phyloP scores from a whole-genome alignment of 35 echinoderm and acorn worm species.

The Apostichopus californicus region DNA sequence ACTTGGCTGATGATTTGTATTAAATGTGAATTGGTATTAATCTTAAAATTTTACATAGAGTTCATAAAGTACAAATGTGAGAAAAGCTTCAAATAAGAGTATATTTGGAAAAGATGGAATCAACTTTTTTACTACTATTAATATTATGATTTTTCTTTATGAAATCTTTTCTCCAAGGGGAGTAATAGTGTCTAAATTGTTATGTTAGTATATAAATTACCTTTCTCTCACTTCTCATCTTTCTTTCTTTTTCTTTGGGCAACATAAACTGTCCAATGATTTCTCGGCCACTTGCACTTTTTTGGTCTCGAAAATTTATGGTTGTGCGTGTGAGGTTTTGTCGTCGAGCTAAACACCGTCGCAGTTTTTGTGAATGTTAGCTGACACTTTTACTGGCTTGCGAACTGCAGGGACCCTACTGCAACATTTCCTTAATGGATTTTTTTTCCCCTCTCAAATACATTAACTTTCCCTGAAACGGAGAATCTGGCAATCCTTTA shows the following conservation, averaged over 20 bases:
- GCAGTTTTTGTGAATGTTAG: neutral
- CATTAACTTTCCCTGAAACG: neutral
- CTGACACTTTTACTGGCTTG: constrained; percentile 13
- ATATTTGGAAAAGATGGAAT: too few species aligned
- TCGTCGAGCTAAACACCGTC: neutral
- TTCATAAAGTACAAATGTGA: too few species aligned
- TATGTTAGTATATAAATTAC: too few species aligned
- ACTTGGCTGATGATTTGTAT: neutral
- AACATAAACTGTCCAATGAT: neutral
- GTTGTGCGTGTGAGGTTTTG: neutral
- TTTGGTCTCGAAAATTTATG: neutral
- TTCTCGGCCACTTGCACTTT: constrained; percentile 8
- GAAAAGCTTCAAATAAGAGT: too few species aligned
- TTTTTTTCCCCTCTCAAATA: neutral
- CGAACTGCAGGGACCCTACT: neutral
- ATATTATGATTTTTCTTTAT: too few species aligned
- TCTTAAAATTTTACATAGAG: too few species aligned
- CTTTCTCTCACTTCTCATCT: too few species aligned
- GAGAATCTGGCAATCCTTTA: too few species aligned
- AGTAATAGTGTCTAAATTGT: neutral
- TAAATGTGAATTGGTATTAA: neutral
- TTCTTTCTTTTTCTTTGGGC: too few species aligned
- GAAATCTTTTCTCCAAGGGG: neutral
- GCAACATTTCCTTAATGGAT: neutral
- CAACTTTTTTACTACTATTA: too few species aligned